Base-by-base conservation (phyloP, 53 echinoderm and acorn worm species). In the Crossaster papposus region DNA sequence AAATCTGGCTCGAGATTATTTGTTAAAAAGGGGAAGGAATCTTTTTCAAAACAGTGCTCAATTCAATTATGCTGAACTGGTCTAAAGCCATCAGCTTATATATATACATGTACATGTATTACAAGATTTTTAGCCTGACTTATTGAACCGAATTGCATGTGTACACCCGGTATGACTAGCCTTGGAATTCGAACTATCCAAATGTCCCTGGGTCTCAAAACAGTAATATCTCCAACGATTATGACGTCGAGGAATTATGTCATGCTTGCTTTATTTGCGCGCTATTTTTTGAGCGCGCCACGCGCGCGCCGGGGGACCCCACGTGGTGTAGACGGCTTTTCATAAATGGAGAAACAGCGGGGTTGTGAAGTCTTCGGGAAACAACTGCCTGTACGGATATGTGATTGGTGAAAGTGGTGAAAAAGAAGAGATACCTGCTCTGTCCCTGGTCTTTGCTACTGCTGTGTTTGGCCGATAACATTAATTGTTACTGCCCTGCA, bases 241-340 rank as follows among this genome's bases (percentile, higher is more conserved):
- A 58, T 58, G 58, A 58, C 58, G 58, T 20, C 44, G 44, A 1
- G 44, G 58, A 11, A 8, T 20, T 20, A 18, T 20, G 58, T 20
- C 12, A 18, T 20, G 58, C 58, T 20, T 2, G 58, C 58, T 18
- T 18, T 11, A 20, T 58, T 58, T 2, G 58, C 53, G 51, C 58
- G 75, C 76, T 87, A 87, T 87, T 87, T n/a, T 72, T 72, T 44
- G 26, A 87, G 77, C 87, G 87, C 76, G 87, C 87, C 87, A 87
- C 87, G 77, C 87, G 87, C 74, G 36, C 38, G 22, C 58, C 30
- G 17, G 5, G 74, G n/a, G 5, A 51, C 51, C 83, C 74, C 74
- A 44, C 44, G 85, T 2, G 31, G 85, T 31, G 85, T 17, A 85
- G 85, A 73, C 85, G 73, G 72, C 6, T 50, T 85, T 52, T 54